phyloP scores from a whole-genome alignment of 2,797 vertebrate species.

The Pagetopsis macropterus region DNA sequence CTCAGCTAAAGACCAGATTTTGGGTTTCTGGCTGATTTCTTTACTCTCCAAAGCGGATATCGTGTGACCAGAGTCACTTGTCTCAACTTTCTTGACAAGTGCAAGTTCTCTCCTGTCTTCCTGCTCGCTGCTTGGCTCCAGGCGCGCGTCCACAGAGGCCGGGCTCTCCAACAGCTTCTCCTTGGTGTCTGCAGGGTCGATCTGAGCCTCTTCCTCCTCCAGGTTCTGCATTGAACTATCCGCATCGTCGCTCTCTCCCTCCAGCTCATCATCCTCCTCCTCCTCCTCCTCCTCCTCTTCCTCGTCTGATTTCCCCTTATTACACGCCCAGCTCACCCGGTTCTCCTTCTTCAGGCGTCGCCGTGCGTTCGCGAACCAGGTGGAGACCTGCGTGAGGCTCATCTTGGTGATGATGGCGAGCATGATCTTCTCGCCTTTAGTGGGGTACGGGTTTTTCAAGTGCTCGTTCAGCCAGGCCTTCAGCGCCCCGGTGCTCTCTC shows the following conservation, averaged over 20 bases:
- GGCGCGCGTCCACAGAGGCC: constrained; percentile 48
- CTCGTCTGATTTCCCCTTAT: constrained; percentile 84
- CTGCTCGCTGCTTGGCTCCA: constrained; percentile 35
- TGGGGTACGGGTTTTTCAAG: constrained; percentile 88
- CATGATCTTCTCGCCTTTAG: constrained; percentile 89
- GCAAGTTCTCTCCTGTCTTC: constrained; percentile 7
- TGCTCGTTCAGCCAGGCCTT: constrained; percentile 89
- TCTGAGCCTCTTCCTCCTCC: constrained; percentile 59
- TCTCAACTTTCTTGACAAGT: constrained; percentile 43
- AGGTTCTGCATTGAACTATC: constrained; percentile 64
- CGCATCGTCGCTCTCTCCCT: constrained; percentile 80
- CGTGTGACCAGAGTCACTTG: constrained; percentile 46
- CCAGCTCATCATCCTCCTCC: constrained; percentile 69
- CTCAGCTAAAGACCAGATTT: constrained; percentile 97
- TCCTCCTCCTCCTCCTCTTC: constrained; percentile 74
- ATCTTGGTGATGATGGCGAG: constrained; percentile 88
- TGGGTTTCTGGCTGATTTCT: constrained; percentile 87
- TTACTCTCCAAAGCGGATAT: constrained; percentile 70
- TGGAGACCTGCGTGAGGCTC: constrained; percentile 89
- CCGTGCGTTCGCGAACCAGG: constrained; percentile 88
- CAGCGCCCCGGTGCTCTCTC: constrained; percentile 86
- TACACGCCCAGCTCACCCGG: constrained; percentile 85
- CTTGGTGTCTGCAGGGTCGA: constrained; percentile 40
- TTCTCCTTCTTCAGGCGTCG: constrained; percentile 88
- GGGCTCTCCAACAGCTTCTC: constrained; percentile 42